Evolutionary conservation across 1,140 invertebrate species (phyloP), one percentile per base, ranked within the genome.

Genomic region (Philaenus spumarius): DNA sequence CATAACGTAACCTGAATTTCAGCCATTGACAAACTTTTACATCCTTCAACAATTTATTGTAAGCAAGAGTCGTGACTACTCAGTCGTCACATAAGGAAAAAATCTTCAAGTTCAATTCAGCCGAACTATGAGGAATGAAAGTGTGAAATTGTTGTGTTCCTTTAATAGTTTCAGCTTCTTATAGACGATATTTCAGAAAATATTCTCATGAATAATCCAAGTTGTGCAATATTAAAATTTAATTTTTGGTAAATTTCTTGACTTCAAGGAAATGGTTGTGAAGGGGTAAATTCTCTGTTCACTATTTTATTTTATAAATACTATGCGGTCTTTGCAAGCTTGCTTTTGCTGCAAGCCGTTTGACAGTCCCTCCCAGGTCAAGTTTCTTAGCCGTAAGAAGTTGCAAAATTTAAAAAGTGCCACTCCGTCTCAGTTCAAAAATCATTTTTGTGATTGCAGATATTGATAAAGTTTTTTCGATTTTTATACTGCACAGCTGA

Each of bases 391-490:
- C 19, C 7, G 12, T 45, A 15, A 19, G 12, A 12, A 45, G 12
- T 6, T 15, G 42, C 42, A 45, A 6, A 15, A 6, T 7, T 17
- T 15, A 45, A 45, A 17, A 9, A 45, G 19, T 45, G 42, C 42
- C 42, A 45, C 42, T 45, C 42, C 19, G 42, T 45, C 15, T 45
- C 42, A 45, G n/a, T n/a, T n/a, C n/a, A n/a, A n/a, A n/a, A n/a
- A n/a, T n/a, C n/a, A n/a, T n/a, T n/a, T n/a, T n/a, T n/a, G n/a
- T n/a, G n/a, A 45, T 45, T 45, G 15, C 42, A 45, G 19, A 45
- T 45, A 17, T 45, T 45, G 42, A 45, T 45, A 45, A 45, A 45
- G 42, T 45, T 45, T 17, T 45, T 45, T 45, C 42, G 19, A 45
- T 45, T 45, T 19, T 45, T 45, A 17, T 45, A 45, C 42, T 45